Percentiles rank a stretch among this genome's conserved stretches.
Conservation (phyloP, 2,113 vertebrate species). For the Sprattus sprattus region DNA sequence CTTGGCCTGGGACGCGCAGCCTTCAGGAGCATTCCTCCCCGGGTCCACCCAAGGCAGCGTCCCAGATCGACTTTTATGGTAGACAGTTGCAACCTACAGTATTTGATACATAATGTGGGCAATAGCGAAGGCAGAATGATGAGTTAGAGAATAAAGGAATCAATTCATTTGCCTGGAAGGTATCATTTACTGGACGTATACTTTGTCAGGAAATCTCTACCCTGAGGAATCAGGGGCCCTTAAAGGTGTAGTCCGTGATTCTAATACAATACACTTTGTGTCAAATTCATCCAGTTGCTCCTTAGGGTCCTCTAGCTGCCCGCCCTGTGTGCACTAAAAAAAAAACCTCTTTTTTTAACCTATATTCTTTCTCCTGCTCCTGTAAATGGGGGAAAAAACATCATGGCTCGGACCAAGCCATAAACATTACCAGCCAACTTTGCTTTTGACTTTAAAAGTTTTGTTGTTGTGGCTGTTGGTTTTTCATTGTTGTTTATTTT, state of each 20-base stretch:
- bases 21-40: neutral
- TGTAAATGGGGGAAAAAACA: too few relatives aligned
- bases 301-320: too few relatives aligned
- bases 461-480: too few relatives aligned
- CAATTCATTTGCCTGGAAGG: neutral
- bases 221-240: neutral
- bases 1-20: neutral
- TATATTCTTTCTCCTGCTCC: too few relatives aligned
- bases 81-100: neutral
- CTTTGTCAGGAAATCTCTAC: neutral
- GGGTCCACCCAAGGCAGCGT: neutral
- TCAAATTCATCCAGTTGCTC: too few relatives aligned
- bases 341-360: too few relatives aligned
- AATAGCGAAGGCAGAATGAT: neutral
- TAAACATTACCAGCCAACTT: too few relatives aligned
- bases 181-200: neutral
- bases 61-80: neutral
- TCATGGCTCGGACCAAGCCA: too few relatives aligned
- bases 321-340: too few relatives aligned
- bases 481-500: too few relatives aligned
- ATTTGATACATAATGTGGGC: neutral
- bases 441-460: too few relatives aligned
- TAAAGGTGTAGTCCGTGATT: neutral
- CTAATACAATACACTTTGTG: too few relatives aligned
- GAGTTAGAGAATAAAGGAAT: neutral